Conservation (phyloP, 2,797 vertebrate genomes). For the Spea hammondii region DNA sequence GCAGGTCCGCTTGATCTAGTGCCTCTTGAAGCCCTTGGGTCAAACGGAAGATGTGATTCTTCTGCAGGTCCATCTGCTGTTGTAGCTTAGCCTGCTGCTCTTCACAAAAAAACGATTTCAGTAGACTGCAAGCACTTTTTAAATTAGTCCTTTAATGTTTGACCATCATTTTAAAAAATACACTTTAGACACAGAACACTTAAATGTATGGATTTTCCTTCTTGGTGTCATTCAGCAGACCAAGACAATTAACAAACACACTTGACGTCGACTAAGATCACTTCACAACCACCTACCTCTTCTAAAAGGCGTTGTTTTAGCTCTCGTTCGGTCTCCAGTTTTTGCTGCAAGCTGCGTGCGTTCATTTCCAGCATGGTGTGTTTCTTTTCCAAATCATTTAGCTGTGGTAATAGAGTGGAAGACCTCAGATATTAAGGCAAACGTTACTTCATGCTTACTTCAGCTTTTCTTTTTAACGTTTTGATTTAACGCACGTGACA, state of each 20-base stretch:
- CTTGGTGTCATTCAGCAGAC: no score
- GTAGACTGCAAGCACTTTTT: conserved; percentile 10
- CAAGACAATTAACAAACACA: no score
- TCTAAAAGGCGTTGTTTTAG: conserved; percentile 96
- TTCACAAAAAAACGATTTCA: conserved; percentile 27
- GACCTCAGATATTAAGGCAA: background rate
- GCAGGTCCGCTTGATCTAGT: conserved; percentile 92
- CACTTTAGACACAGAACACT: no score
- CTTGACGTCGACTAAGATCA: no score
- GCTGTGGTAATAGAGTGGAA: conserved; percentile 64
- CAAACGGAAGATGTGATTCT: conserved; percentile 95
- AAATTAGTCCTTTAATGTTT: background rate
- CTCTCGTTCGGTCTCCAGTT: conserved; percentile 93
- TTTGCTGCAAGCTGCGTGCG: conserved; percentile 93
- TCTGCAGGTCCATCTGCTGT: conserved; percentile 98
- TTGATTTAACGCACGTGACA: no score
- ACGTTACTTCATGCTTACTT: no score
- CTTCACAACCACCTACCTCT: conserved; percentile 75
- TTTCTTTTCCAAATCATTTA: conserved; percentile 97
- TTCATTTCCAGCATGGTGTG: conserved; percentile 98
- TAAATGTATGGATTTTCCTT: no score
- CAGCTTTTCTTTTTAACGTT: no score
- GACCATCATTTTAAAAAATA: no score
- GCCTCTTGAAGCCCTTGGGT: conserved; percentile 96
- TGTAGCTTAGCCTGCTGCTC: conserved; percentile 93